Conservation (phyloP, 2,113 vertebrate genomes). For the Strix aluco region DNA sequence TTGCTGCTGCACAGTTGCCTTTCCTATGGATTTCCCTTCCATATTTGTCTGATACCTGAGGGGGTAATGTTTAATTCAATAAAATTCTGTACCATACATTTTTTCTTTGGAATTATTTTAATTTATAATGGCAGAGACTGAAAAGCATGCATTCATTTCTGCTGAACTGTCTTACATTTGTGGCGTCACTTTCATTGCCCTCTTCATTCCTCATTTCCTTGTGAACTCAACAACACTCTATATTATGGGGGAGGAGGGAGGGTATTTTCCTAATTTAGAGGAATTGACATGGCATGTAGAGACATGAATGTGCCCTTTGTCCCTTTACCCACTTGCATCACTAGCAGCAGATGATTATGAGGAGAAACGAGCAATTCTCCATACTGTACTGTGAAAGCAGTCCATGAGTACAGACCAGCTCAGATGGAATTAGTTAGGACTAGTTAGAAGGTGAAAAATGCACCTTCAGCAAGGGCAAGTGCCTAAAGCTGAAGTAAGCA, state of each 20-base stretch:
- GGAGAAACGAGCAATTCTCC: constrained; percentile 7
- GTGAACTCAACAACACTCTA: neutral
- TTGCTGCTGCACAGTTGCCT: neutral
- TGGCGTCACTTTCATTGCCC: neutral
- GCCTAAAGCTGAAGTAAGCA: neutral
- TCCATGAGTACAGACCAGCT: neutral
- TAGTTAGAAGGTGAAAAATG: neutral
- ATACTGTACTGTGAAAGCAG: neutral
- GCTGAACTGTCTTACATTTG: neutral
- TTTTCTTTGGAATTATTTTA: neutral
- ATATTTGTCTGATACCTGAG: neutral
- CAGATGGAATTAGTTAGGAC: neutral
- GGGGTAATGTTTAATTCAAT: neutral
- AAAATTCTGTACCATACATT: neutral
- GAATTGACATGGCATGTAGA: neutral
- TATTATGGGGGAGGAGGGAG: neutral
- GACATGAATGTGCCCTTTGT: constrained; percentile 21
- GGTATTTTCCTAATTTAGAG: neutral
- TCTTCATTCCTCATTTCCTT: neutral
- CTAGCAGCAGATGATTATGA: neutral
- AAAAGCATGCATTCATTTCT: constrained; percentile 4
- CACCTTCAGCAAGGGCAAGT: neutral
- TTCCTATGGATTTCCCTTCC: neutral
- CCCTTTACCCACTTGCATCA: neutral
- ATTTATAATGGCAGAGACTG: neutral